A percentile compares a stretch with the other conserved stretches of the same genome.
Evolutionary conservation across 2,113 vertebrate species (phyloP).

Genomic region (Pangasianodon hypophthalmus): DNA sequence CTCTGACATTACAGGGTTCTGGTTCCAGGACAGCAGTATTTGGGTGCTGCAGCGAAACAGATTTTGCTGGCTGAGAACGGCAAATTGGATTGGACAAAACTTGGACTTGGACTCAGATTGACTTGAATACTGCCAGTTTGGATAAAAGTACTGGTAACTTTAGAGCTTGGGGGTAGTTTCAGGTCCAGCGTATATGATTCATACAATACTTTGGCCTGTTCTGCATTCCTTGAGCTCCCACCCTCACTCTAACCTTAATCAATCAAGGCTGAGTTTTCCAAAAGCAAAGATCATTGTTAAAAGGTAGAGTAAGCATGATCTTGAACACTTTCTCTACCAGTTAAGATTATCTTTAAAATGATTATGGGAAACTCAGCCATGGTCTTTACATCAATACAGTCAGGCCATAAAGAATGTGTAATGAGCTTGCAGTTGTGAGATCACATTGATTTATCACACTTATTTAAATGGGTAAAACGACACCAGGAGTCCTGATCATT

Average conservation of each 20-base stretch:
- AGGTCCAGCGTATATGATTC: background rate
- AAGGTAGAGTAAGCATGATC: background rate
- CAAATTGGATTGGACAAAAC: background rate
- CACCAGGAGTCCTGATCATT: slow-evolving; percentile 5
- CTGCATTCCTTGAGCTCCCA: background rate
- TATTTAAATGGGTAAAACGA: background rate
- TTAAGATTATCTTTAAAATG: background rate
- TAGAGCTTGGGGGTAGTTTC: background rate
- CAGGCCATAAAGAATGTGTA: background rate
- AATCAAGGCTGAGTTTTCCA: background rate
- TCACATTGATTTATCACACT: background rate
- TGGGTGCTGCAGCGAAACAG: background rate
- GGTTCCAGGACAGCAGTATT: background rate
- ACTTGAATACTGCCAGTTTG: too few relatives aligned
- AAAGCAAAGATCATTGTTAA: background rate
- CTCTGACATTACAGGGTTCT: background rate
- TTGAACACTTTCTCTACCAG: background rate
- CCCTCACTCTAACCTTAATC: background rate
- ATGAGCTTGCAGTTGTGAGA: background rate
- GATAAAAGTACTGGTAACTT: background rate
- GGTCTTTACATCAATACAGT: background rate
- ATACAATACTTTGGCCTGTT: background rate
- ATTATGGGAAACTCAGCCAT: background rate
- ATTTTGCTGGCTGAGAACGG: background rate
- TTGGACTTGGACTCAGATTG: background rate